phyloP scores from a whole-genome alignment of 2,797 vertebrate genomes.

The Argentina silus region DNA sequence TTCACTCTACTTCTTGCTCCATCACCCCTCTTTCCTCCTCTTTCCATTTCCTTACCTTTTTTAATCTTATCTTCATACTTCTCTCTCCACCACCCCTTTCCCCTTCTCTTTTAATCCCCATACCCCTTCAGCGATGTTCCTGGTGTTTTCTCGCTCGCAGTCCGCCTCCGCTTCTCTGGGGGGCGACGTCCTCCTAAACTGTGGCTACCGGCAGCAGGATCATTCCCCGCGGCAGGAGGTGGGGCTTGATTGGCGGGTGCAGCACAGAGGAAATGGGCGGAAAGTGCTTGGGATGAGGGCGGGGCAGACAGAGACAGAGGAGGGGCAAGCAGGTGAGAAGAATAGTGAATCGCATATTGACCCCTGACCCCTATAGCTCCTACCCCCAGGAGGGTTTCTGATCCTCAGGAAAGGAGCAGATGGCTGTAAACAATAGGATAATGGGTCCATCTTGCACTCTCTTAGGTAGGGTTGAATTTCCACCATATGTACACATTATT shows the following conservation, averaged over 20 bases:
- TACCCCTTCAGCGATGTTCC: constrained; percentile 78
- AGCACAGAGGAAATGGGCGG: constrained; percentile 79
- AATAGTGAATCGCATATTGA: neutral
- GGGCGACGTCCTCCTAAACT: constrained; percentile 74
- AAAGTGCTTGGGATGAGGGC: constrained; percentile 70
- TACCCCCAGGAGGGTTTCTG: too few species aligned
- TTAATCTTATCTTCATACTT: constrained; percentile 25
- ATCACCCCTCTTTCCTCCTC: neutral
- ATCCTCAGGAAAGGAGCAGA: too few species aligned
- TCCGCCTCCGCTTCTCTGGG: constrained; percentile 67
- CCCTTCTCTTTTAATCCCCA: neutral
- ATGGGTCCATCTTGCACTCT: too few species aligned
- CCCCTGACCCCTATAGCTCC: too few species aligned
- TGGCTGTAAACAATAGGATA: too few species aligned
- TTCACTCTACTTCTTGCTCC: neutral
- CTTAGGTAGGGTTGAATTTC: too few species aligned
- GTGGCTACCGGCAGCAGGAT: constrained; percentile 78
- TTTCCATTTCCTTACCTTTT: neutral
- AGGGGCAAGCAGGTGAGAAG: constrained; percentile 58
- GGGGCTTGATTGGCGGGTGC: constrained; percentile 82
- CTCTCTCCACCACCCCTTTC: neutral
- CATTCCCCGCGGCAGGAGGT: constrained; percentile 54
- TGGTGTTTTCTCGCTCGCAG: constrained; percentile 77
- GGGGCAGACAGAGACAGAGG: constrained; percentile 51
- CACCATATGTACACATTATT: too few species aligned